These are phyloP conservation scores for Iguana delicatissima DNA, from an alignment of 2,797 vertebrate species.

Conservation along the genomic window DNA sequence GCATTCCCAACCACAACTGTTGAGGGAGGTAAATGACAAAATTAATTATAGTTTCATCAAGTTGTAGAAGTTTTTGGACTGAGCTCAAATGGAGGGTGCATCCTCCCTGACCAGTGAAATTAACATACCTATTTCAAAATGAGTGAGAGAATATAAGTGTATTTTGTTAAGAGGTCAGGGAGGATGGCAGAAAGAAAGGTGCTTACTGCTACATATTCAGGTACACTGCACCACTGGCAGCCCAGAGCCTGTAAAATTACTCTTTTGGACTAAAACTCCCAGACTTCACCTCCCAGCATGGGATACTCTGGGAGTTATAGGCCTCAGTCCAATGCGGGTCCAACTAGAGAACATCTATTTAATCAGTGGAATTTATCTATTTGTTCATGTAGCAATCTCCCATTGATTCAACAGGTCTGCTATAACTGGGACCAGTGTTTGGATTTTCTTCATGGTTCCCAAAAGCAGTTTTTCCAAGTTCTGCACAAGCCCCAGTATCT, in stretches of 20 bases:
- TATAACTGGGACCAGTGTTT: too few relatives aligned
- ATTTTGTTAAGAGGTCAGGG: neutral
- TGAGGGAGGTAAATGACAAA: conserved; percentile 9
- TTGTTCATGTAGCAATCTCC: too few relatives aligned
- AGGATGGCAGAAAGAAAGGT: neutral
- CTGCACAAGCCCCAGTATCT: neutral
- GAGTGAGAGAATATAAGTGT: too few relatives aligned
- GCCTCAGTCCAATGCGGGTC: too few relatives aligned
- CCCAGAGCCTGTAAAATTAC: too few relatives aligned
- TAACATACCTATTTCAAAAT: neutral
- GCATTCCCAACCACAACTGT: conserved; percentile 98
- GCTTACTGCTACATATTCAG: neutral
- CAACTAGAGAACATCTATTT: too few relatives aligned
- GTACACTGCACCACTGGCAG: neutral
- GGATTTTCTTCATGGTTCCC: too few relatives aligned
- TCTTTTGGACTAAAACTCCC: too few relatives aligned
- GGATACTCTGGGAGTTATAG: too few relatives aligned
- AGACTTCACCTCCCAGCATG: too few relatives aligned
- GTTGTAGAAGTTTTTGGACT: neutral
- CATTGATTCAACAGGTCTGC: too few relatives aligned
- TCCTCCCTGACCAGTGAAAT: neutral
- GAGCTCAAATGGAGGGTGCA: neutral
- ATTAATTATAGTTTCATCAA: neutral
- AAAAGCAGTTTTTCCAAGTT: neutral
- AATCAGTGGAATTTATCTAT: too few relatives aligned